A percentile compares a stretch with the other conserved stretches of the same genome.
Conservation (phyloP, 2,113 vertebrate species). For the Cephalopterus ornatus region DNA sequence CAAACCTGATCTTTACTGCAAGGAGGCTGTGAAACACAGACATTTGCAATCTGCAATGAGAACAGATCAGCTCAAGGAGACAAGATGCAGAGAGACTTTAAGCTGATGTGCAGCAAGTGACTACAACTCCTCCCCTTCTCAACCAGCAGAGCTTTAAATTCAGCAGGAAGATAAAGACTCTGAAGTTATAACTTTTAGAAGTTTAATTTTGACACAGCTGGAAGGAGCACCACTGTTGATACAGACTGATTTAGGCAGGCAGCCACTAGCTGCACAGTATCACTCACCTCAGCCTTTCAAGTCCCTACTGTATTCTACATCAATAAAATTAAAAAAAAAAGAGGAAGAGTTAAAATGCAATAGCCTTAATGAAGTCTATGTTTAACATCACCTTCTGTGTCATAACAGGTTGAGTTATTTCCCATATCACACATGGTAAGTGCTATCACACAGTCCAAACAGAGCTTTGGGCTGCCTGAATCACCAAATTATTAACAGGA, state of each 20-base stretch:
- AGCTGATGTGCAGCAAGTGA: neutral
- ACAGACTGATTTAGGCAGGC: neutral
- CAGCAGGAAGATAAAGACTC: neutral
- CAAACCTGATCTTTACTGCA: neutral
- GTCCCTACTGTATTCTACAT: neutral
- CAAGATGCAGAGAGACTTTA: neutral
- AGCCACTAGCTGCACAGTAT: neutral
- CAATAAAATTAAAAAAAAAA: neutral
- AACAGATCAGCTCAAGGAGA: neutral
- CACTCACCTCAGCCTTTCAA: neutral
- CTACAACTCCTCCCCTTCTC: neutral
- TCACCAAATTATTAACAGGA: neutral
- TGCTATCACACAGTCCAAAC: neutral
- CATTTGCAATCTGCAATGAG: neutral
- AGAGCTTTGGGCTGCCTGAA: neutral
- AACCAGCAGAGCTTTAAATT: neutral
- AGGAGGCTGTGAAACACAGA: neutral
- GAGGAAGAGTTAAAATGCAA: neutral
- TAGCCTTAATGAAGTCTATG: neutral
- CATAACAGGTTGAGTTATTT: neutral
- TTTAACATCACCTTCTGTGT: neutral
- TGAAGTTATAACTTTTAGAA: neutral
- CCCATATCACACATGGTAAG: neutral
- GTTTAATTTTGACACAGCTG: neutral
- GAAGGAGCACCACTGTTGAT: neutral